These are phyloP conservation scores for Argya squamiceps DNA, from an alignment of 2,797 vertebrate species.

Conservation along the genomic window DNA sequence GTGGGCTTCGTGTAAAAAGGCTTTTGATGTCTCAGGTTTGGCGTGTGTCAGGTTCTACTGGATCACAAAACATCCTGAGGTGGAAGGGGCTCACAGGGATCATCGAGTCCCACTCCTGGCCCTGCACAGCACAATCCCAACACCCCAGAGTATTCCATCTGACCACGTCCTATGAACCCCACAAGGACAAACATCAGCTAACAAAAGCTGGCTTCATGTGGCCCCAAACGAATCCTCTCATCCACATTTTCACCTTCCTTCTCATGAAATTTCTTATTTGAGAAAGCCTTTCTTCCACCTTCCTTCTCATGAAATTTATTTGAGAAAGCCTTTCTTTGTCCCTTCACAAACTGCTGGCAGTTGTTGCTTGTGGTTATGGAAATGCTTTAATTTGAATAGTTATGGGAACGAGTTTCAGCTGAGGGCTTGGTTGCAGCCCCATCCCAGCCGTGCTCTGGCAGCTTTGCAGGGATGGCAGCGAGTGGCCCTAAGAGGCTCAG, in stretches of 20 bases:
- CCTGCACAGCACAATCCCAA: neutral
- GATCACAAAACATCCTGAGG: neutral
- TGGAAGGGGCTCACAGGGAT: neutral
- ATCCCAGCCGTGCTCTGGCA: neutral
- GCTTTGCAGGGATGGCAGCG: neutral
- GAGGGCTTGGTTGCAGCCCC: neutral
- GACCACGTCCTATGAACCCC: neutral
- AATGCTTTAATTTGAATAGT: neutral
- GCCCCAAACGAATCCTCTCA: neutral
- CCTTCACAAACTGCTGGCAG: neutral
- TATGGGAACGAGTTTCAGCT: neutral
- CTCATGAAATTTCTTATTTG: neutral
- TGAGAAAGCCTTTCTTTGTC: neutral
- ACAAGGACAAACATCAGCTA: neutral
- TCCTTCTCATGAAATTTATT: neutral
- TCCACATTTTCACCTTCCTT: neutral
- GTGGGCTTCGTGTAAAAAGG: neutral
- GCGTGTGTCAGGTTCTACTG: neutral
- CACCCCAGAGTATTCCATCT: neutral
- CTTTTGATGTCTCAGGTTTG: neutral
- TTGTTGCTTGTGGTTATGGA: neutral
- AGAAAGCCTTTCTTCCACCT: neutral
- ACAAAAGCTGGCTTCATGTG: neutral
- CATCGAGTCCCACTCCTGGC: rapidly evolving
- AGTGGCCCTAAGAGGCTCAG: neutral